A percentile compares a stretch with the other conserved stretches of the same genome.
These are phyloP conservation scores for Campoletis sonorensis DNA, from an alignment of 1,140 invertebrate genomes.

Conservation along the genomic window DNA sequence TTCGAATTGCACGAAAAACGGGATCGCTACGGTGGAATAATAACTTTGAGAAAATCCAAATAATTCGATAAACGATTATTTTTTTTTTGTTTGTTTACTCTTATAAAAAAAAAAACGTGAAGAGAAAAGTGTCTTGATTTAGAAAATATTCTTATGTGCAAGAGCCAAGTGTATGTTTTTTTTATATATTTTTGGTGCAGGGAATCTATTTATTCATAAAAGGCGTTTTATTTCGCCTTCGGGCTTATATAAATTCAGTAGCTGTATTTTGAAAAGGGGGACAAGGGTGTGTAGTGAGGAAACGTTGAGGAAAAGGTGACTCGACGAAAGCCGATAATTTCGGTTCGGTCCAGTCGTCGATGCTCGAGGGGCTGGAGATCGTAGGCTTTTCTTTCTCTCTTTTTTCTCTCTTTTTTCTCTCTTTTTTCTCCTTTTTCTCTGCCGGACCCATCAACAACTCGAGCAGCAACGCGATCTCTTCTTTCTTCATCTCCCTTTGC, in stretches of 20 bases:
- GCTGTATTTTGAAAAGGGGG: constrained; percentile 17
- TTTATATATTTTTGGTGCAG: background rate
- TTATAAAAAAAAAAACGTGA: constrained; percentile 6
- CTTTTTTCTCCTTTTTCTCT: background rate
- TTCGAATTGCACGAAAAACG: constrained; percentile 48
- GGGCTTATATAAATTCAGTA: constrained; percentile 40
- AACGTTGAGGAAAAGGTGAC: constrained; percentile 36
- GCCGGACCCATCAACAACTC: background rate
- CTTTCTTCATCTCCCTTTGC: constrained; percentile 12
- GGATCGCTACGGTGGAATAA: constrained; percentile 50
- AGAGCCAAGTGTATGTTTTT: background rate
- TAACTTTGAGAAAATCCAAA: constrained; percentile 44
- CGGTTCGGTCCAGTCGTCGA: constrained; percentile 37
- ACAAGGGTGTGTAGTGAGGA: background rate
- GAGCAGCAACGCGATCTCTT: background rate
- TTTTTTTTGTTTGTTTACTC: too few species aligned
- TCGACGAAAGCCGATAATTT: constrained; percentile 44
- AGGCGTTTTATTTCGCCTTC: constrained; percentile 37
- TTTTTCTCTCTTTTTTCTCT: background rate
- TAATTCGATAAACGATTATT: constrained; percentile 52
- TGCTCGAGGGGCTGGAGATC: constrained; percentile 30
- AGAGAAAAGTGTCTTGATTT: constrained; percentile 27
- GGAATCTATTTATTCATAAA: constrained; percentile 24
- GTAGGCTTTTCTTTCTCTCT: background rate
- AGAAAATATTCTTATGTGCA: background rate